These are phyloP conservation scores for Cryptotis parvus DNA, from an alignment of 2,113 vertebrate genomes.

Conservation along the genomic window DNA sequence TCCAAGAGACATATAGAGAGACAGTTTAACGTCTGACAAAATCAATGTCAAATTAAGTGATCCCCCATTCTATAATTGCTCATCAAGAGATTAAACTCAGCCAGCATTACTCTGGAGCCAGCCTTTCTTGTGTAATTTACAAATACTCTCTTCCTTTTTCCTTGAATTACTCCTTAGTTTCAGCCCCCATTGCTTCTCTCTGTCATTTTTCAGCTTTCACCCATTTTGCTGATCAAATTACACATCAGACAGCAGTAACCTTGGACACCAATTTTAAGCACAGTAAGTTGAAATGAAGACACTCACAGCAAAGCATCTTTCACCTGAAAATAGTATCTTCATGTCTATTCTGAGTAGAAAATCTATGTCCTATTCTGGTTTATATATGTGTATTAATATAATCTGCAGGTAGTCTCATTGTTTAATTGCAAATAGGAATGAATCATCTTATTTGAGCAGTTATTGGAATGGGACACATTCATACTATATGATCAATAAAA, in stretches of 20 bases:
- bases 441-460: neutral
- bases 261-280: constrained; percentile 47
- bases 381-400: constrained; percentile 28
- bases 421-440: constrained; percentile 4
- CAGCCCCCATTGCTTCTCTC: constrained; percentile 37
- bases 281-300: constrained; percentile 52
- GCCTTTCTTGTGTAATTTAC: constrained; percentile 58
- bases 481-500: neutral
- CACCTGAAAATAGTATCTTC: constrained; percentile 35
- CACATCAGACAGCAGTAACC: constrained; percentile 43
- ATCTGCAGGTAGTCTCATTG: constrained; percentile 19
- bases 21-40: constrained; percentile 67
- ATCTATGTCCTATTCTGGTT: neutral
- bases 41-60: constrained; percentile 64
- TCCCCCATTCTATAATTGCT: constrained; percentile 15
- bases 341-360: constrained; percentile 45
- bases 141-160: constrained; percentile 45
- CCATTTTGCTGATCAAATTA: constrained; percentile 70
- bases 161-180: constrained; percentile 58
- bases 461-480: neutral
- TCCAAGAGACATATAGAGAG: constrained; percentile 60
- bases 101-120: neutral
- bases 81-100: constrained; percentile 41
- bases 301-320: neutral
- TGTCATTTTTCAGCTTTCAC: constrained; percentile 65